Evolutionary conservation across 2,113 vertebrate species (phyloP).

Genomic region (Rousettus leschenaultii): DNA sequence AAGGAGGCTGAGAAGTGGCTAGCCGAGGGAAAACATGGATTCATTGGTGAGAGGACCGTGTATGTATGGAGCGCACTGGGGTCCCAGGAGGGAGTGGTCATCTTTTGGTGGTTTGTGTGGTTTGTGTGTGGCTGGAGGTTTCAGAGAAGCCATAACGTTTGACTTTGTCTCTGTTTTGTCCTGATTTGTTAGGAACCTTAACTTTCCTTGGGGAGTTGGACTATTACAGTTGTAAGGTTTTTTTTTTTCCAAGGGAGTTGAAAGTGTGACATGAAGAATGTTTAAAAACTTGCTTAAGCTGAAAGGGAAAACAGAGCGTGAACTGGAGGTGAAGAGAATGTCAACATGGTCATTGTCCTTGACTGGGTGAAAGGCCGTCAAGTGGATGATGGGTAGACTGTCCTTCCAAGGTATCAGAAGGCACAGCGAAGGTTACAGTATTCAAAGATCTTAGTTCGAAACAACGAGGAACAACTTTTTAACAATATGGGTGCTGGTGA

Average conservation of each 20-base stretch:
- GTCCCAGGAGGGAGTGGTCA: background rate
- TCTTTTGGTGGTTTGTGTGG: fast-evolving
- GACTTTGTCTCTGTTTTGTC: background rate
- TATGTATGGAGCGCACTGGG: background rate
- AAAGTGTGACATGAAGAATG: background rate
- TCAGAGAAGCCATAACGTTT: background rate
- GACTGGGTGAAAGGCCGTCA: background rate
- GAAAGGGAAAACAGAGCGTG: background rate
- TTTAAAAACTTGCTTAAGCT: background rate
- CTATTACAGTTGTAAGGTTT: background rate
- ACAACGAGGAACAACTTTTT: background rate
- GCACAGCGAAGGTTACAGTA: background rate
- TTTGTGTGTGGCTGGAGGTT: background rate
- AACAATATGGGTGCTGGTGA: background rate
- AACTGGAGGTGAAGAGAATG: background rate
- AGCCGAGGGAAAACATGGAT: background rate
- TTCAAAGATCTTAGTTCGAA: background rate
- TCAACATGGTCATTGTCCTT: background rate
- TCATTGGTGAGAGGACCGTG: too few species aligned
- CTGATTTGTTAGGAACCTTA: background rate
- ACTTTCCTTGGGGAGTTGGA: background rate
- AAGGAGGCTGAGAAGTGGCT: background rate
- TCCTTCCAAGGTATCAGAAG: background rate
- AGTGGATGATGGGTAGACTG: background rate
- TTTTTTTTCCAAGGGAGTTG: background rate